Percentiles rank a stretch among this genome's conserved stretches.
Evolutionary conservation across 2,797 vertebrate genomes (phyloP).

Genomic region (Rhynchotus rufescens): DNA sequence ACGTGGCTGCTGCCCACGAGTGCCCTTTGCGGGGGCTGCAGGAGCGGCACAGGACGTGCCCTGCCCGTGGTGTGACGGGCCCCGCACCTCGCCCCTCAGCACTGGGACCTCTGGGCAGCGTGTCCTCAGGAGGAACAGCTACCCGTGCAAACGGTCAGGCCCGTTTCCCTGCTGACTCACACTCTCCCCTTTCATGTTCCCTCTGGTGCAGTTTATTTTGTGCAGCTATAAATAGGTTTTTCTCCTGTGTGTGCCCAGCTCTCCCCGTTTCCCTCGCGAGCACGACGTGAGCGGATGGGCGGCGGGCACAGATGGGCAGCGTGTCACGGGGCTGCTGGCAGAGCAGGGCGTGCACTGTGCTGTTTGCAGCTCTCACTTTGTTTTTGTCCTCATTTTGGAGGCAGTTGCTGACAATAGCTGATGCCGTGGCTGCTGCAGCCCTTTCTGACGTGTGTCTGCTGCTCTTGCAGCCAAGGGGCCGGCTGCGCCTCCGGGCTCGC

Average conservation of each 20-base stretch:
- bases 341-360: not conserved
- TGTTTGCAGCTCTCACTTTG: not conserved
- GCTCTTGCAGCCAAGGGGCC: not conserved
- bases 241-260: not conserved
- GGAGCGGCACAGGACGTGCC: not conserved
- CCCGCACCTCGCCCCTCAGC: not conserved
- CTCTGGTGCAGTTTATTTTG: slow-evolving; percentile 26
- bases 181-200: slow-evolving; percentile 32
- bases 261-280: not conserved
- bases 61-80: not conserved
- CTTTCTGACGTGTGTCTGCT: not conserved
- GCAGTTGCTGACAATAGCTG: not conserved
- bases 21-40: not conserved
- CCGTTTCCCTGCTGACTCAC: slow-evolving; percentile 13
- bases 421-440: not conserved
- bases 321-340: not conserved
- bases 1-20: not conserved
- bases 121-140: not conserved
- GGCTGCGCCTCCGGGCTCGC: fast-evolving
- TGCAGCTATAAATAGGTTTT: slow-evolving; percentile 33
- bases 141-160: not conserved
- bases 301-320: not conserved
- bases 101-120: not conserved
- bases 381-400: not conserved
- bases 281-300: not conserved